Base-by-base conservation (phyloP, 2,888 invertebrate species). In the Lochmaea capreae region DNA sequence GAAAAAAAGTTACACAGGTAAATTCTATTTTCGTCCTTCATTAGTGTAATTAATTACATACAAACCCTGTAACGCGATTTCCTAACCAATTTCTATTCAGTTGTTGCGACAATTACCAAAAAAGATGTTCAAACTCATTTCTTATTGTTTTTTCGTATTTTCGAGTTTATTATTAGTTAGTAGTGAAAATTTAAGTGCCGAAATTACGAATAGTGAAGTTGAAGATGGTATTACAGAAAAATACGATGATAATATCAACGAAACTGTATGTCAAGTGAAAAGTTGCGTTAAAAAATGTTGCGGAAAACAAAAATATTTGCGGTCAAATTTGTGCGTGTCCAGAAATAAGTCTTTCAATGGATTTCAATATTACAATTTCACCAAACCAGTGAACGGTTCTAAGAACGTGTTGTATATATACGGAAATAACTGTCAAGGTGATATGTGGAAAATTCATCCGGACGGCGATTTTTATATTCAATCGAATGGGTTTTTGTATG, bases 241-340 rank as follows among this genome's bases (percentile, higher is more conserved):
- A 65, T 59, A 71, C 33, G 71, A 68, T 71, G 4, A 49, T 33
- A n/a, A 58, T 2, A 66, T 75, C 52, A 59, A 66, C 12, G 67
- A 43, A 3, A 43, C 9, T 14, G 65, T 77, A 11, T 79, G 77
- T 59, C 58, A 74, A 18, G 54, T 76, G 12, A 73, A 59, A 67
- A 73, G 49, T 11, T 80, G 80, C 42, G 42, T 79, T 33, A 74
- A 78, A 63, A 79, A 79, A 67, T 80, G 80, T 65, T 79, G 79
- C 33, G 73, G 76, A 26, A 59, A 67, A 22, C 67, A 74, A 26
- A 33, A 71, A 61, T 43, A 66, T 42, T 62, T 76, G 16, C 39
- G 26, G 11, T 67, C 65, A 9, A 72, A 22, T 26, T 26, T 57
- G 16, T 77, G 72, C 12, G 43, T 66, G 9, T 8, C 5, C 11